Evolutionary conservation across 2,797 vertebrate genomes (phyloP).

Genomic region (Alouatta caraya): DNA sequence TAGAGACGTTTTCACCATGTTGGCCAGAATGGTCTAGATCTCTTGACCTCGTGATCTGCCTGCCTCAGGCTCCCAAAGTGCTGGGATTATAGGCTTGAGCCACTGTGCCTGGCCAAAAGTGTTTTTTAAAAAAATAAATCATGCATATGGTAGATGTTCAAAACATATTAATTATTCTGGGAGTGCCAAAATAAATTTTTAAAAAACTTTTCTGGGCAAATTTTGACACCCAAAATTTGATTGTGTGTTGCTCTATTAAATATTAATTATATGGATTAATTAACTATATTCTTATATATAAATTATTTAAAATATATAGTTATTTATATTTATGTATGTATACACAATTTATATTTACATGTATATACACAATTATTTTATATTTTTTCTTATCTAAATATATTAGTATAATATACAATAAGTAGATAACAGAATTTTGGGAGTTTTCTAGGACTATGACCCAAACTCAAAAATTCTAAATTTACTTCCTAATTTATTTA

Average conservation of each 20-base stretch:
- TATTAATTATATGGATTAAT: background rate
- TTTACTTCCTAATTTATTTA: background rate
- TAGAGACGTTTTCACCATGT: too few relatives aligned
- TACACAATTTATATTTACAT: background rate
- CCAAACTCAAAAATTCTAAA: background rate
- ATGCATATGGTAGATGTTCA: background rate
- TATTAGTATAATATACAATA: background rate
- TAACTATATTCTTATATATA: background rate
- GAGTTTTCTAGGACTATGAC: background rate
- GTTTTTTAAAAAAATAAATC: background rate
- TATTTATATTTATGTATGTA: background rate
- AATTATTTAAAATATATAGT: background rate
- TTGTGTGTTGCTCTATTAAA: background rate
- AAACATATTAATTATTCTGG: background rate
- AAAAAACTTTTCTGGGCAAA: slow-evolving; percentile 2
- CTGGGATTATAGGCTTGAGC: too few relatives aligned
- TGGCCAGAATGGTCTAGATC: too few relatives aligned
- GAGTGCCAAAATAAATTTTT: background rate
- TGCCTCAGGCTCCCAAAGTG: too few relatives aligned
- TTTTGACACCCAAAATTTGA: background rate
- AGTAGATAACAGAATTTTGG: background rate
- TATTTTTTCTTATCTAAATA: slow-evolving; percentile 10
- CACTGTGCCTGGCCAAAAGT: too few relatives aligned
- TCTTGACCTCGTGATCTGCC: too few relatives aligned
- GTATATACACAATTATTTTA: background rate